phyloP scores from a whole-genome alignment of 2,888 invertebrate genomes.

The Habrosyne pyritoides region DNA sequence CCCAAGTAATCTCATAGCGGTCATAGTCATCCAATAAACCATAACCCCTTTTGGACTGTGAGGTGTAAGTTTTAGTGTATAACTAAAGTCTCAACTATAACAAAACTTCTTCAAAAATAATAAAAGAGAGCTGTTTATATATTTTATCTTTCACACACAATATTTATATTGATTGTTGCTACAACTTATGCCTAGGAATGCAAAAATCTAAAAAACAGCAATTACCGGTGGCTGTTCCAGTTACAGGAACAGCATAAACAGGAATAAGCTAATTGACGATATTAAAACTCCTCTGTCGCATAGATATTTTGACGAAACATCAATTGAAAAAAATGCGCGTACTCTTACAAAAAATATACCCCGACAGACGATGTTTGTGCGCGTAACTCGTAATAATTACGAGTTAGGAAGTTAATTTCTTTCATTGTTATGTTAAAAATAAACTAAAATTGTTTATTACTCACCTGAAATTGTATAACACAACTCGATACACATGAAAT shows the following conservation, averaged over 20 bases:
- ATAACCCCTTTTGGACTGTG: too few species aligned
- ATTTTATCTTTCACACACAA: not conserved
- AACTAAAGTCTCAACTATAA: too few species aligned
- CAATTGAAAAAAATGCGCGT: constrained; percentile 49
- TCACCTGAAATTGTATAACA: constrained; percentile 72
- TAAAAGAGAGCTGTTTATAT: too few species aligned
- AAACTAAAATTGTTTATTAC: constrained; percentile 42
- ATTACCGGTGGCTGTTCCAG: not conserved
- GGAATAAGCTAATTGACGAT: constrained; percentile 31
- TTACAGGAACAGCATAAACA: constrained; percentile 17
- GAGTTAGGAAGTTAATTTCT: constrained; percentile 14
- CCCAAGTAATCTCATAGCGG: too few species aligned
- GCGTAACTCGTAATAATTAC: constrained; percentile 4
- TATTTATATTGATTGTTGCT: not conserved
- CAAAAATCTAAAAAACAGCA: not conserved
- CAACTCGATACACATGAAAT: constrained; percentile 73
- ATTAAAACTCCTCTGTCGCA: constrained; percentile 29
- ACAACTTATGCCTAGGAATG: not conserved
- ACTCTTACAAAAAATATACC: constrained; percentile 27
- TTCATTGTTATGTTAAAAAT: constrained; percentile 16
- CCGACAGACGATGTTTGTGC: constrained; percentile 24
- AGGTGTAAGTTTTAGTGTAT: too few species aligned
- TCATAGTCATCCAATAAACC: too few species aligned
- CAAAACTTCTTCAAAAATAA: too few species aligned
- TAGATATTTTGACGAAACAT: constrained; percentile 43